Percentiles rank a stretch among this genome's conserved stretches.
Conservation (phyloP, 1,140 invertebrate species). For the Physella acuta region DNA sequence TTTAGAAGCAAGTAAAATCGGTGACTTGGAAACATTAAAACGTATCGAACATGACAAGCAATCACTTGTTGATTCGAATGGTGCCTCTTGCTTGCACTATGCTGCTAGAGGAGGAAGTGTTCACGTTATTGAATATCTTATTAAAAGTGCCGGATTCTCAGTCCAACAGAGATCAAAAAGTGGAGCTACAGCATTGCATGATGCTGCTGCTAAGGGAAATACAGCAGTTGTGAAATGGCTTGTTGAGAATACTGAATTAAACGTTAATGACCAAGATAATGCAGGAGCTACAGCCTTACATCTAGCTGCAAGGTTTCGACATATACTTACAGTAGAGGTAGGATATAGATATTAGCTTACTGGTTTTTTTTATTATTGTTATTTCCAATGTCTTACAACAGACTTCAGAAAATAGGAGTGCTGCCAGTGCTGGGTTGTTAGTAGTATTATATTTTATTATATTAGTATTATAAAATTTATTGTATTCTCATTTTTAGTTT, state of each 20-base stretch:
- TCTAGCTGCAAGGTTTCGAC: conserved; percentile 63
- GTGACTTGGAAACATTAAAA: conserved; percentile 12
- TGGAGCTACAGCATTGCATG: conserved; percentile 60
- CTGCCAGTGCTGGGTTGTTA: too few species aligned
- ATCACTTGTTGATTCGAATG: conserved; percentile 45
- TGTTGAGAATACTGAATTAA: conserved; percentile 47
- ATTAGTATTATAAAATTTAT: too few species aligned
- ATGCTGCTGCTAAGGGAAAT: conserved; percentile 61
- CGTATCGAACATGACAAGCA: conserved; percentile 25
- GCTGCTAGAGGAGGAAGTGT: conserved; percentile 57
- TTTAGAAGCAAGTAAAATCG: conserved; percentile 21
- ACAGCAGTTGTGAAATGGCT: conserved; percentile 59
- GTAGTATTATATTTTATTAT: too few species aligned
- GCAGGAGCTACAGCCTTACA: conserved; percentile 60
- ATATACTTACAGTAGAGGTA: conserved; percentile 62
- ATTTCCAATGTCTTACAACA: too few species aligned
- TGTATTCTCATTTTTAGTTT: too few species aligned
- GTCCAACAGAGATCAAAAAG: conserved; percentile 45
- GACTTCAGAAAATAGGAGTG: too few species aligned
- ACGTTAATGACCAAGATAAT: conserved; percentile 57
- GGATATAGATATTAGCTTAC: too few species aligned
- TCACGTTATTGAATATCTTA: conserved; percentile 52
- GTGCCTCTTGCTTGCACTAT: conserved; percentile 60
- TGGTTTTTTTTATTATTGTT: too few species aligned
- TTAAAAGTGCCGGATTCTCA: conserved; percentile 44